Conservation (phyloP, 2,113 vertebrate species). For the Gallinago media region DNA sequence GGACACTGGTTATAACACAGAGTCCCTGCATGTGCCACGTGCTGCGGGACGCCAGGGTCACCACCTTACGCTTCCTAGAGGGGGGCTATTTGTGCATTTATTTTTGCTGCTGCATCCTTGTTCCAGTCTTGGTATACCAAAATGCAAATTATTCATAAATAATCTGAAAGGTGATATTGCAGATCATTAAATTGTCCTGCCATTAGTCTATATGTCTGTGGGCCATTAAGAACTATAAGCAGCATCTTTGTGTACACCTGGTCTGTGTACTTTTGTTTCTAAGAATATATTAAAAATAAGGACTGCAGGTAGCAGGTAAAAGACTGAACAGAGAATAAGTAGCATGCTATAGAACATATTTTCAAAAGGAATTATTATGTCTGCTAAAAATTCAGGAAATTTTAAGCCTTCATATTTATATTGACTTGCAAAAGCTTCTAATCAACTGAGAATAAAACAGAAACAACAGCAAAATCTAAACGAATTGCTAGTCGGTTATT, state of each 20-base stretch:
- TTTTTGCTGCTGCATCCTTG: background rate
- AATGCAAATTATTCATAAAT: background rate
- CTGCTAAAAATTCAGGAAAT: background rate
- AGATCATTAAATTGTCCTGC: background rate
- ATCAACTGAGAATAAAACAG: background rate
- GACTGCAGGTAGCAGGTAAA: background rate
- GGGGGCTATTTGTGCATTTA: background rate
- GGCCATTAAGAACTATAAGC: background rate
- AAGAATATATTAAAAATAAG: background rate
- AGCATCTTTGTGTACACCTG: background rate
- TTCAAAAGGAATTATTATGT: background rate
- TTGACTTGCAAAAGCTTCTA: background rate
- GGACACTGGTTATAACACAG: rapidly evolving
- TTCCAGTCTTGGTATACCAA: background rate
- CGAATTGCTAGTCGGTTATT: background rate
- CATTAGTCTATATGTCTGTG: rapidly evolving
- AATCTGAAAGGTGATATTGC: background rate
- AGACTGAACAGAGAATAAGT: background rate
- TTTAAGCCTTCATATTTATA: background rate
- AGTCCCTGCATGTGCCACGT: rapidly evolving
- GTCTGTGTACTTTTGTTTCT: background rate
- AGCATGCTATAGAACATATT: background rate
- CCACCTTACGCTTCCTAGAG: background rate
- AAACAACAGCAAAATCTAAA: background rate
- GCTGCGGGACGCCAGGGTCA: background rate